Evolutionary conservation across 2,797 vertebrate species (phyloP).

Genomic region (Microctenopoma lineatum): DNA sequence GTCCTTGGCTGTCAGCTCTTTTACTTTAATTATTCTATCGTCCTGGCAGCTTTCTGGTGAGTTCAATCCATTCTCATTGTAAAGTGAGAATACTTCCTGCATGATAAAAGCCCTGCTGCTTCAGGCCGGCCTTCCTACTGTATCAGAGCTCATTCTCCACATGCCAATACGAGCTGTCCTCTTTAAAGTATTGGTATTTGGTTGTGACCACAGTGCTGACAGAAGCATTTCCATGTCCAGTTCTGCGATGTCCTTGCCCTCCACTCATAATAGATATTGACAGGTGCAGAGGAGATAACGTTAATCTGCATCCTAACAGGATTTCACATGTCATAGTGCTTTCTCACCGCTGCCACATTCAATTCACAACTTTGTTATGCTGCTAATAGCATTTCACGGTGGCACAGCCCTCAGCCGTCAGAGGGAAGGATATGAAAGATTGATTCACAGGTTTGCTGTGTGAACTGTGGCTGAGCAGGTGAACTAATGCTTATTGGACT

Average conservation of each 20-base stretch:
- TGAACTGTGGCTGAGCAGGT: constrained; percentile 25
- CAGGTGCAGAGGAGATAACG: constrained; percentile 62
- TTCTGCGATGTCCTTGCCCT: constrained; percentile 59
- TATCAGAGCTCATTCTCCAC: constrained; percentile 25
- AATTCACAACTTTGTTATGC: constrained; percentile 54
- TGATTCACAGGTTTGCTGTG: constrained; percentile 14
- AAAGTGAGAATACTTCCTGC: constrained; percentile 7
- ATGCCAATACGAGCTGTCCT: constrained; percentile 33
- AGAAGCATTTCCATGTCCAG: constrained; percentile 57
- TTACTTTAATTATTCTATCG: constrained; percentile 26
- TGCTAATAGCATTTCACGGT: constrained; percentile 54
- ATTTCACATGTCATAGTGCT: constrained; percentile 58
- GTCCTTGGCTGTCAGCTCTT: constrained; percentile 43
- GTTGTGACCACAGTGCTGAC: constrained; percentile 57
- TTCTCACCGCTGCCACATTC: constrained; percentile 44
- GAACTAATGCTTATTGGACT: constrained; percentile 16
- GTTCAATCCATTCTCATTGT: constrained; percentile 8
- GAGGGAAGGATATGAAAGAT: constrained; percentile 23
- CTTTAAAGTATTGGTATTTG: constrained; percentile 23
- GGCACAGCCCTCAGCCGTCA: constrained; percentile 30
- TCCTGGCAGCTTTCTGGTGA: constrained; percentile 22
- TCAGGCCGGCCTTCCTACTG: background rate
- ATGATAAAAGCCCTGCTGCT: constrained; percentile 21
- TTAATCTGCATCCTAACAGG: constrained; percentile 70
- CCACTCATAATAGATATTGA: constrained; percentile 64